Conservation (phyloP, 2,797 vertebrate genomes). For the Capromys pilorides region DNA sequence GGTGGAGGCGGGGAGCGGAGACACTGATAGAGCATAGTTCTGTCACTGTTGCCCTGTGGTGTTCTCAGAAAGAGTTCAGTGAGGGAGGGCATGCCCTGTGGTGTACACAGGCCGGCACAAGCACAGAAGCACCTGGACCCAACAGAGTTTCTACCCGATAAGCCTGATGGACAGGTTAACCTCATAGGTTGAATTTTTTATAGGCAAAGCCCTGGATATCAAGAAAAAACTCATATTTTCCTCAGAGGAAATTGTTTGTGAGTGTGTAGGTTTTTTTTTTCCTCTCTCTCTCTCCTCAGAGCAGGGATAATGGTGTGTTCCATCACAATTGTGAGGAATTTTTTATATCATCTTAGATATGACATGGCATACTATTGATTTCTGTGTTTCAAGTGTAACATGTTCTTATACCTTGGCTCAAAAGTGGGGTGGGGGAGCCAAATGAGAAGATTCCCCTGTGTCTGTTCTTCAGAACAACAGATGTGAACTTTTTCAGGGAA, state of each 20-base stretch:
- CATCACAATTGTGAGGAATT: not conserved
- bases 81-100: not conserved
- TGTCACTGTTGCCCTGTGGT: not conserved
- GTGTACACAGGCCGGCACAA: not conserved
- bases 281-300: not conserved
- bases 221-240: not conserved
- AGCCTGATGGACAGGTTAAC: conserved; percentile 20
- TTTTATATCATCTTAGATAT: not conserved
- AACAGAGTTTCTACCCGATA: not conserved
- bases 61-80: not conserved
- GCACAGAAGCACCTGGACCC: not conserved
- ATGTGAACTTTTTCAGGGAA: not conserved
- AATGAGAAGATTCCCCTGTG: not conserved
- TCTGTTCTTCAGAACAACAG: not conserved
- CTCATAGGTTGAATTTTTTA: not conserved
- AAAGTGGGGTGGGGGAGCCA: fast-evolving
- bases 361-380: not conserved
- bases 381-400: not conserved
- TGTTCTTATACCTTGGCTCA: not conserved
- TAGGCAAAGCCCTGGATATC: not conserved
- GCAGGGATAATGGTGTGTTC: not conserved
- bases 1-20: not conserved
- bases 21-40: not conserved
- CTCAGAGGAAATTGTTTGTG: not conserved
- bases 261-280: not conserved